A percentile compares a stretch with the other conserved stretches of the same genome.
Conservation (phyloP, 2,797 vertebrate genomes). For the Telmatherina bonti region DNA sequence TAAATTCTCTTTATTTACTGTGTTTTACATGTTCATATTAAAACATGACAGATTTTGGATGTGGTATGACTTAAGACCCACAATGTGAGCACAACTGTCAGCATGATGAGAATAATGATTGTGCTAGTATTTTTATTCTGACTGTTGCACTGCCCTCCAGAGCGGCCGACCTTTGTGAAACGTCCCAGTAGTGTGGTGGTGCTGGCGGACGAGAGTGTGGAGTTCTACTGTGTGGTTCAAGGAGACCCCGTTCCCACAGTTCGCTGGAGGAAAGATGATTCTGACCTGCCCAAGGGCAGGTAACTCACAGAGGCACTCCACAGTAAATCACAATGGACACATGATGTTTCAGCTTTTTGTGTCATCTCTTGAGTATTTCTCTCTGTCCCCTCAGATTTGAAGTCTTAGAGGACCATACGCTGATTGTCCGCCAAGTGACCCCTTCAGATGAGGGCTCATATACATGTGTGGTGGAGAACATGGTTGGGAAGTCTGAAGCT, state of each 20-base stretch:
- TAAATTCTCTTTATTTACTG: background rate
- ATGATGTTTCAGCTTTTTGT: conserved; percentile 20
- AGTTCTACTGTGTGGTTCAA: conserved; percentile 92
- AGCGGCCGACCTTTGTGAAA: conserved; percentile 93
- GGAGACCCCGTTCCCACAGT: conserved; percentile 94
- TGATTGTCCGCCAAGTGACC: conserved; percentile 92
- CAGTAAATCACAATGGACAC: conserved; percentile 40
- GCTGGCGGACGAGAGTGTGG: conserved; percentile 89
- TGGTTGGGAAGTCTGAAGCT: conserved; percentile 97
- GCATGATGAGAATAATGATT: background rate
- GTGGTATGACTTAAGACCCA: background rate
- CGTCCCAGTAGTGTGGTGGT: conserved; percentile 91
- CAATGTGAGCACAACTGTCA: background rate
- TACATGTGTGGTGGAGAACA: conserved; percentile 97
- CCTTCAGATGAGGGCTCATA: conserved; percentile 94
- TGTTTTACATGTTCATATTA: background rate
- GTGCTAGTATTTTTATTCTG: conserved; percentile 11
- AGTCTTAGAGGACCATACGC: conserved; percentile 95
- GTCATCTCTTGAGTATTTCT: conserved; percentile 52
- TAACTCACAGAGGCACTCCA: conserved; percentile 67
- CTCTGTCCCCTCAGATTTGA: conserved; percentile 85
- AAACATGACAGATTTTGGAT: background rate
- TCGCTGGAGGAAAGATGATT: conserved; percentile 95
- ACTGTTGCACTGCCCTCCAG: conserved; percentile 68
- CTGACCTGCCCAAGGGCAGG: conserved; percentile 92